These are phyloP conservation scores for Orthosia cruda DNA, from an alignment of 2,888 invertebrate species.

Conservation along the genomic window DNA sequence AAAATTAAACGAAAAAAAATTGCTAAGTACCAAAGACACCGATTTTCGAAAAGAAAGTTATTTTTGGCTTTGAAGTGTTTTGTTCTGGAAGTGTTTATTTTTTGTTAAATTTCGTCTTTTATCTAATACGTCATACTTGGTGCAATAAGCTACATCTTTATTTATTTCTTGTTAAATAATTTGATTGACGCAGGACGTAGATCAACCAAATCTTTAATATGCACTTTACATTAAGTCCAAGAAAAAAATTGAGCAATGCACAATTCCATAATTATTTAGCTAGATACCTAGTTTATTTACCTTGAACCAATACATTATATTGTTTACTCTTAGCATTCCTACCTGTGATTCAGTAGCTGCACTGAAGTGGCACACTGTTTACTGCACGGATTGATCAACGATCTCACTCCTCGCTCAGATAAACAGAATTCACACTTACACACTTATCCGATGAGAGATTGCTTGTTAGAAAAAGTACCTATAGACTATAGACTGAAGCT, in stretches of 20 bases:
- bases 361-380: conserved; percentile 66
- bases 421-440: conserved; percentile 63
- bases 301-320: conserved; percentile 26
- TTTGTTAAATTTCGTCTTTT: too few relatives aligned
- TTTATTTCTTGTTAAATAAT: neutral
- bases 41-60: too few relatives aligned
- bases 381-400: conserved; percentile 63
- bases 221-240: too few relatives aligned
- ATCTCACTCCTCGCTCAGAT: conserved; percentile 54
- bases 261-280: neutral
- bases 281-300: neutral
- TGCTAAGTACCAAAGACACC: too few relatives aligned
- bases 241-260: neutral
- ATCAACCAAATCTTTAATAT: neutral
- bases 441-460: conserved; percentile 62
- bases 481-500: conserved; percentile 25
- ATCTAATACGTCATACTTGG: too few relatives aligned
- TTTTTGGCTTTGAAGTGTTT: too few relatives aligned
- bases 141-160: too few relatives aligned
- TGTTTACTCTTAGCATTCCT: conserved; percentile 65
- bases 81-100: too few relatives aligned
- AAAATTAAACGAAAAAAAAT: too few relatives aligned
- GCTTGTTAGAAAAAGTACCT: conserved; percentile 30
- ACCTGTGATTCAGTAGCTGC: conserved; percentile 71
- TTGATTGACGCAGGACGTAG: neutral